Base-by-base conservation (phyloP, 2,888 invertebrate genomes). In the Heliconius aoede region DNA sequence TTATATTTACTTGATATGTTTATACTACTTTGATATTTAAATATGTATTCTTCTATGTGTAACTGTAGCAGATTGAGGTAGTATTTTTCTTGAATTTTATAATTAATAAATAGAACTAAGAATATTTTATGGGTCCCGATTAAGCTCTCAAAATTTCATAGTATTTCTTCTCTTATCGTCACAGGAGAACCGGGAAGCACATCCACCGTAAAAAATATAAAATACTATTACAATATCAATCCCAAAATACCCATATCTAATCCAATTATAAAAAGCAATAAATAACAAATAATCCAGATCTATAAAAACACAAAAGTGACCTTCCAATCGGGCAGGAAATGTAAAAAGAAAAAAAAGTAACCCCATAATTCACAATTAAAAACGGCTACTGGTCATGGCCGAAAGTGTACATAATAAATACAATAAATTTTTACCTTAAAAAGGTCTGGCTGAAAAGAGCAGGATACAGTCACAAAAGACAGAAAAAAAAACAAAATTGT, bases 311-410 rank as follows among this genome's bases (percentile, higher is more conserved):
- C 88, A 90, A 92, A 90, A 85, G 88, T 91, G 88, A 93, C 90
- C 92, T 92, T 92, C 91, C 88, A 87, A 89, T 86, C 88, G 85
- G 88, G 86, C 89, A 89, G 90, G 91, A 91, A 91, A 89, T 85
- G 86, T 80, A 82, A 87, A 88, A 88, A 89, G 51, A 55, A 89
- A 88, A 84, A 84, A 86, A 84, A 81, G 83, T 86, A 87, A 90
- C 88, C 88, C 88, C 94, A 94, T 94, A 94, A 90, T 91, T 94
- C 93, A 94, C 94, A 94, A 94, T 94, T 93, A 94, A 91, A 92
- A 89, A 83, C 90, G 85, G 94, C 94, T 94, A 94, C 94, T 91
- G 94, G 94, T 92, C 92, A 94, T 92, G 93, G 87, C 90, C 90
- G 88, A 93, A 91, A 90, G 90, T 89, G 89, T 90, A 93, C 89